Conservation (phyloP, 92 coral and sea anemone species). For the Epizoanthus fatuus region DNA sequence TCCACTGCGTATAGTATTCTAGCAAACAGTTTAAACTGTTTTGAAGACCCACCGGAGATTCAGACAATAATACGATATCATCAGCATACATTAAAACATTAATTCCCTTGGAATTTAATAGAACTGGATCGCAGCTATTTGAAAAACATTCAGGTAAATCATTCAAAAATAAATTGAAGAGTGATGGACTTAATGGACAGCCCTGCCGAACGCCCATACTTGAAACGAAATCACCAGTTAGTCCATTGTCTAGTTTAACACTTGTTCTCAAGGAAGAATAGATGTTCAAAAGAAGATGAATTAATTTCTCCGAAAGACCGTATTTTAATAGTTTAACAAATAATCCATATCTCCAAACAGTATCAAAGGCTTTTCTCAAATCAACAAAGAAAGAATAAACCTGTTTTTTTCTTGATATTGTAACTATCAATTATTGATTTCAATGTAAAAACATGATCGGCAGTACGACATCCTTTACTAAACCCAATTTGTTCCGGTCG, state of each 20-base stretch:
- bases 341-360: not conserved
- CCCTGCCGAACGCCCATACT: not conserved
- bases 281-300: not conserved
- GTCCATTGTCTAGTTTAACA: not conserved
- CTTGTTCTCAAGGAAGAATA: not conserved
- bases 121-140: too few relatives aligned
- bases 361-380: not conserved
- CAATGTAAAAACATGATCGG: not conserved
- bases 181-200: not conserved
- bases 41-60: not conserved
- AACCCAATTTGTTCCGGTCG: conserved; percentile 9
- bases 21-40: not conserved
- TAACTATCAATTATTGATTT: not conserved
- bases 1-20: not conserved
- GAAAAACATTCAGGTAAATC: too few relatives aligned
- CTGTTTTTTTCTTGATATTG: not conserved
- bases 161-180: too few relatives aligned
- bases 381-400: not conserved
- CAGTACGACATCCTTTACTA: not conserved
- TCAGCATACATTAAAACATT: not conserved
- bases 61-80: not conserved
- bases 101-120: too few relatives aligned
- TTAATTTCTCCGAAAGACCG: not conserved
- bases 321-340: not conserved
- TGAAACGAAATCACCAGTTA: too few relatives aligned